Conservation (phyloP, 1,140 invertebrate genomes). For the Paraescarpia echinospica region DNA sequence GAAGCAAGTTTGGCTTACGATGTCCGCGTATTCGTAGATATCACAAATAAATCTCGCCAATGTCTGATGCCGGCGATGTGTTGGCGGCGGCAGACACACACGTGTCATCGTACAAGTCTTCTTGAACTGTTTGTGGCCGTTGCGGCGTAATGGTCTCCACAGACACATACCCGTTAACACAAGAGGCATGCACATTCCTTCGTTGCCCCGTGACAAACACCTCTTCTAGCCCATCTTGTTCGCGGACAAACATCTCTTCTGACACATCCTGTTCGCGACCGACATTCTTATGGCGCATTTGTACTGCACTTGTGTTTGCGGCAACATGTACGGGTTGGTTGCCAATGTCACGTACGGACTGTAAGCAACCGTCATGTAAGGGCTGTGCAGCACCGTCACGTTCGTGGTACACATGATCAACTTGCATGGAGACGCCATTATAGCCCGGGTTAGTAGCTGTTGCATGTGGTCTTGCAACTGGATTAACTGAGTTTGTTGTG, state of each 20-base stretch:
- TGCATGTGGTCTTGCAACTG: too few relatives aligned
- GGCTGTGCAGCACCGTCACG: not conserved
- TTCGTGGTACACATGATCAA: not conserved
- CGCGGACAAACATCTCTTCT: not conserved
- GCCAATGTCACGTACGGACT: not conserved
- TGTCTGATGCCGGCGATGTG: not conserved
- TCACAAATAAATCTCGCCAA: not conserved
- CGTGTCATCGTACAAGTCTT: not conserved
- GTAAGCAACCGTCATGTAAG: not conserved
- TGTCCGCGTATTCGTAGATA: not conserved
- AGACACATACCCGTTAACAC: not conserved
- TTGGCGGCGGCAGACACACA: not conserved
- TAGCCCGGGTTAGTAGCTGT: not conserved
- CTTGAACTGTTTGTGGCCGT: not conserved
- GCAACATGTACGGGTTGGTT: not conserved
- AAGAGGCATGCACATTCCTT: not conserved
- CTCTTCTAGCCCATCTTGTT: not conserved
- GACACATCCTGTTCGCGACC: not conserved
- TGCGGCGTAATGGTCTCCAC: too few relatives aligned
- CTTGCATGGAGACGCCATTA: not conserved
- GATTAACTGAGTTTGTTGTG: not conserved
- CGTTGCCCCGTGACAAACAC: not conserved
- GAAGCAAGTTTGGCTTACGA: not conserved
- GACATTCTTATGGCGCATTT: not conserved
- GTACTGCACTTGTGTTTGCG: not conserved